Conservation (phyloP, 1,140 invertebrate genomes). For the Microplitis mediator region DNA sequence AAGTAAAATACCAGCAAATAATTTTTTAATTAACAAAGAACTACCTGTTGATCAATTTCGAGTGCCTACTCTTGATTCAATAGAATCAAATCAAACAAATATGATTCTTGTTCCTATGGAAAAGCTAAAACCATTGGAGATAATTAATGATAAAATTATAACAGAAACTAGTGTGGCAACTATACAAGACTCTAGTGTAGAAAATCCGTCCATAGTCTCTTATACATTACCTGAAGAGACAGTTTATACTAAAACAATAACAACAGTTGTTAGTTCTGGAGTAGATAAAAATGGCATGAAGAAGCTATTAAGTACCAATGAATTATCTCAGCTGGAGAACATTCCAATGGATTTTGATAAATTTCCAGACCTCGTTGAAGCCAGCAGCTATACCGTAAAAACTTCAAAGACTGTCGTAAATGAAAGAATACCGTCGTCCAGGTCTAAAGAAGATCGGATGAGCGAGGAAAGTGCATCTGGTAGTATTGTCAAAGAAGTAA, state of each 20-base stretch:
- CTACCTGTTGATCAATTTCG: neutral
- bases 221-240: neutral
- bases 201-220: neutral
- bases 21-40: neutral
- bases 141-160: neutral
- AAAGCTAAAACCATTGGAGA: neutral
- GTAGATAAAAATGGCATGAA: conserved; percentile 34
- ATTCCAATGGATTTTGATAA: conserved; percentile 13
- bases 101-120: neutral
- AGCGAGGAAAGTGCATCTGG: conserved; percentile 20
- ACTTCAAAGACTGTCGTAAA: conserved; percentile 18
- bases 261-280: conserved; percentile 18
- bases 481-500: conserved; percentile 28
- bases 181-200: neutral
- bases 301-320: conserved; percentile 33
- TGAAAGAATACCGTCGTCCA: conserved; percentile 17
- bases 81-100: no score
- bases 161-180: neutral
- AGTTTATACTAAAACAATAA: conserved; percentile 24
- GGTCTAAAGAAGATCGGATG: conserved; percentile 26
- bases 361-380: conserved; percentile 19
- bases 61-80: no score
- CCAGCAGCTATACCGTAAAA: conserved; percentile 8
- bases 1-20: conserved; percentile 17
- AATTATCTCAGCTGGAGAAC: conserved; percentile 8